phyloP scores from a whole-genome alignment of 2,888 invertebrate species.

The Habrosyne pyritoides region DNA sequence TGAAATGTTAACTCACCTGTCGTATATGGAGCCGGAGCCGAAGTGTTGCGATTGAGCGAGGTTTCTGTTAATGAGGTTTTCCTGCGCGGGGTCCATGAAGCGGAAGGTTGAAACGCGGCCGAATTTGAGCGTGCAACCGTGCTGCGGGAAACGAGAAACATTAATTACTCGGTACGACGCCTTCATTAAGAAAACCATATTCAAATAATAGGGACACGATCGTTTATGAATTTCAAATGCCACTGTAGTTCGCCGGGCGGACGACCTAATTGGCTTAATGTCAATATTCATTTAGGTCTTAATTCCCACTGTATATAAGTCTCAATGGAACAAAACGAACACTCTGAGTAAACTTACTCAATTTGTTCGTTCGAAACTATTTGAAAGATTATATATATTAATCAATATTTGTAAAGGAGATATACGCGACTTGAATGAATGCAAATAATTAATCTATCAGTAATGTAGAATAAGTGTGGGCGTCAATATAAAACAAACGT shows the following conservation, averaged over 20 bases:
- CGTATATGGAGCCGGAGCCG: conserved; percentile 91
- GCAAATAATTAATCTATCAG: neutral
- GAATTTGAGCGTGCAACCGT: conserved; percentile 93
- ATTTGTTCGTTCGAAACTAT: neutral
- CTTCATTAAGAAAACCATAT: conserved; percentile 15
- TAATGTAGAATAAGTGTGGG: neutral
- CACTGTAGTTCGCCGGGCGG: neutral
- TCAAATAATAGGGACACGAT: neutral
- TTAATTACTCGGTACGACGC: conserved; percentile 15
- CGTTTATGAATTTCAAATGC: neutral
- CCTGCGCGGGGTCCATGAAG: conserved; percentile 92
- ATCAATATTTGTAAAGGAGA: too few relatives aligned
- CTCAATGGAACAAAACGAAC: neutral
- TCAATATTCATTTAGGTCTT: neutral
- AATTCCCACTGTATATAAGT: neutral
- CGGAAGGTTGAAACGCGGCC: conserved; percentile 94
- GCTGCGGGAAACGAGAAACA: conserved; percentile 70
- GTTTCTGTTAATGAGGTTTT: conserved; percentile 90
- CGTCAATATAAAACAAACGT: conserved; percentile 8
- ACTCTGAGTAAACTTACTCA: neutral
- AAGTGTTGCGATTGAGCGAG: conserved; percentile 88
- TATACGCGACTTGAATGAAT: neutral
- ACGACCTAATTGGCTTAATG: conserved; percentile 1
- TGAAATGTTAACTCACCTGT: conserved; percentile 85
- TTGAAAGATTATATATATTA: too few relatives aligned